Base-by-base conservation (phyloP, 2,113 vertebrate genomes). In the Sinocyclocheilus anshuiensis region DNA sequence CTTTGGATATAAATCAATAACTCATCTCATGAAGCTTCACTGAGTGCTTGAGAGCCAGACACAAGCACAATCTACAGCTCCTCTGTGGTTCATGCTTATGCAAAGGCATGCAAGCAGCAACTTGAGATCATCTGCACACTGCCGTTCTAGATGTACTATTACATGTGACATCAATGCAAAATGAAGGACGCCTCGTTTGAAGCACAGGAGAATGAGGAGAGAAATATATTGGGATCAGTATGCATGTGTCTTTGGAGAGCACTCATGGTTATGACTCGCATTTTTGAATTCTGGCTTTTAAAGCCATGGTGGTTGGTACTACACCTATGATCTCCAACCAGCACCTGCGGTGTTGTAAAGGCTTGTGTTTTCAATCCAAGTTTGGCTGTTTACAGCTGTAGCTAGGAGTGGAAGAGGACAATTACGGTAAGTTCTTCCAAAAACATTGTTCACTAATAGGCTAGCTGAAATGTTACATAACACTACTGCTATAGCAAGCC, bases 1-100 rank as follows among this genome's bases (percentile, higher is more conserved):
- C 76, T 88, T 48, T 75, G 12, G 26, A 6, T 81, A 50, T 86
- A 16, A 65, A 89, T 86, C 86, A 88, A 88, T 88, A 86, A 59
- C 87, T 76, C 67, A 18, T 36, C 79, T 77, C 75, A 72, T 39
- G 11, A 4, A 81, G 33, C 36, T 33, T 53, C 24, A 81, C 15
- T 1, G 63, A 39, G 61, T 24, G 79, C 83, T 75, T 18, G 45
- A 82, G 80, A 63, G 80, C 80, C 16, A 26, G n/a, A 53, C 63
- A 69, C 9, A 71, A 29, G 24, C 63, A 69, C 42, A 33, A 53
- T 82, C 26, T 69, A 53, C 4, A 5, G 1, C n/a, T 59, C 16
- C 29, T 53, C 39, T 57, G 29, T n/a, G 24, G 24, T 42, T 50
- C 55, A 61, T n/a, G n/a, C 53, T 75, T 18, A 29, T 50, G 69